phyloP scores from a whole-genome alignment of 2,888 invertebrate species.

The Calameuta filiformis region DNA sequence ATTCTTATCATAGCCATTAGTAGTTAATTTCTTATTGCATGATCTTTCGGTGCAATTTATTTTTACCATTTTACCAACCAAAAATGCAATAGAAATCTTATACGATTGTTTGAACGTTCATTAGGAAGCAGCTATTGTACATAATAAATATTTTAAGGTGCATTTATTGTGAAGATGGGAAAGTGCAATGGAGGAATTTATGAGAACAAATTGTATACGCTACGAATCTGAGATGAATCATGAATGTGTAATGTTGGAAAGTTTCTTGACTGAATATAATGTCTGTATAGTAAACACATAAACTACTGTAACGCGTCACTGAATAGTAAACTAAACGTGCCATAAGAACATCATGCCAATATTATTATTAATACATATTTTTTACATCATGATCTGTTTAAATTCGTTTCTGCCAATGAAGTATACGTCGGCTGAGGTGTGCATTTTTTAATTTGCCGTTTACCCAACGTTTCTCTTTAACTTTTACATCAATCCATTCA shows the following conservation, averaged over 20 bases:
- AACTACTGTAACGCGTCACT: constrained; percentile 48
- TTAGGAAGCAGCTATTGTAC: constrained; percentile 51
- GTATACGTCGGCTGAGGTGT: constrained; percentile 22
- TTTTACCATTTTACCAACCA: constrained; percentile 39
- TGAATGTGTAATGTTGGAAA: constrained; percentile 25
- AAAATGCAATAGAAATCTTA: constrained; percentile 39
- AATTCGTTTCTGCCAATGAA: constrained; percentile 47
- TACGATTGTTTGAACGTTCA: constrained; percentile 36
- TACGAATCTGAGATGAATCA: constrained; percentile 16
- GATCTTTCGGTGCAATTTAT: constrained; percentile 46
- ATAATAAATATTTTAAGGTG: constrained; percentile 59
- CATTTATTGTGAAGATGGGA: constrained; percentile 64
- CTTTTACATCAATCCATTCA: not conserved
- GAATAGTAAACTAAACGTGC: constrained; percentile 63
- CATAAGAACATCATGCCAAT: constrained; percentile 66
- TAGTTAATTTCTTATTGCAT: constrained; percentile 27
- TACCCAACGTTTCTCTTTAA: not conserved
- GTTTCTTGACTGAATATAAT: constrained; percentile 47
- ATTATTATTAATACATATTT: constrained; percentile 60
- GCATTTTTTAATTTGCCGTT: constrained; percentile 21
- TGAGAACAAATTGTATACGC: constrained; percentile 14
- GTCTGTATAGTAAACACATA: constrained; percentile 47
- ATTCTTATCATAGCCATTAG: constrained; percentile 20
- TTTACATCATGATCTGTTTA: constrained; percentile 55
- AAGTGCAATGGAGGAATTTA: constrained; percentile 62